Conservation (phyloP, 2,797 vertebrate genomes). For the Sebastolobus altivelis region DNA sequence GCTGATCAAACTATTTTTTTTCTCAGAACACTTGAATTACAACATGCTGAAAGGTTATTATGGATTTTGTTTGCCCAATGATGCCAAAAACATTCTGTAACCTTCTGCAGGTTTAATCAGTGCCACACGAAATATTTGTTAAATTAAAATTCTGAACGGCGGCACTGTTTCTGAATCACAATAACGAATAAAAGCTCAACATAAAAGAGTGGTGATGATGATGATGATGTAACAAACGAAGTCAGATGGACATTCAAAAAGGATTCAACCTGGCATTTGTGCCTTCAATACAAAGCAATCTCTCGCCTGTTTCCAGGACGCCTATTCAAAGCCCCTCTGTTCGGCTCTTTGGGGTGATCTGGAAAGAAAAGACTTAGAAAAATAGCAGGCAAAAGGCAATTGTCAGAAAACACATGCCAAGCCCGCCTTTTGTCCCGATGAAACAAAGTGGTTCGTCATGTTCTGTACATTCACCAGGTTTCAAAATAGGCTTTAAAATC, state of each 20-base stretch:
- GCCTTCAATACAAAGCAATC: conserved; percentile 58
- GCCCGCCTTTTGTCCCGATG: conserved; percentile 76
- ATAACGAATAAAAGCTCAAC: conserved; percentile 18
- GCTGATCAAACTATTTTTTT: too few relatives aligned
- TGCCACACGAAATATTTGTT: conserved; percentile 4
- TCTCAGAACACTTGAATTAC: too few relatives aligned
- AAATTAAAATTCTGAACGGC: neutral
- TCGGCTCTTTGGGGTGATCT: conserved; percentile 70
- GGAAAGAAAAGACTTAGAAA: conserved; percentile 73
- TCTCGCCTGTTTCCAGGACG: conserved; percentile 48
- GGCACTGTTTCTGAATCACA: conserved; percentile 9
- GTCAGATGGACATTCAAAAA: conserved; percentile 48
- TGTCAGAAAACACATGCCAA: conserved; percentile 76
- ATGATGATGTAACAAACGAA: conserved; percentile 40
- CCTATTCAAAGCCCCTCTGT: conserved; percentile 56
- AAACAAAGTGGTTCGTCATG: conserved; percentile 80
- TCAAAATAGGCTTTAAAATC: conserved; percentile 82
- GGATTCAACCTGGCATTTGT: conserved; percentile 52
- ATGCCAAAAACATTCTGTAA: neutral
- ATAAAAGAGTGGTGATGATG: conserved; percentile 2
- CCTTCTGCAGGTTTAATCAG: neutral
- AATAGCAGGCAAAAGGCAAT: conserved; percentile 71
- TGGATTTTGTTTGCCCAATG: too few relatives aligned
- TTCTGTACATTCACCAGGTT: conserved; percentile 78
- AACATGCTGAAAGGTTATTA: too few relatives aligned